These are phyloP conservation scores for cat (Felis catus) DNA, from an alignment of 2,113 vertebrate species.

Conservation along the genomic window DNA sequence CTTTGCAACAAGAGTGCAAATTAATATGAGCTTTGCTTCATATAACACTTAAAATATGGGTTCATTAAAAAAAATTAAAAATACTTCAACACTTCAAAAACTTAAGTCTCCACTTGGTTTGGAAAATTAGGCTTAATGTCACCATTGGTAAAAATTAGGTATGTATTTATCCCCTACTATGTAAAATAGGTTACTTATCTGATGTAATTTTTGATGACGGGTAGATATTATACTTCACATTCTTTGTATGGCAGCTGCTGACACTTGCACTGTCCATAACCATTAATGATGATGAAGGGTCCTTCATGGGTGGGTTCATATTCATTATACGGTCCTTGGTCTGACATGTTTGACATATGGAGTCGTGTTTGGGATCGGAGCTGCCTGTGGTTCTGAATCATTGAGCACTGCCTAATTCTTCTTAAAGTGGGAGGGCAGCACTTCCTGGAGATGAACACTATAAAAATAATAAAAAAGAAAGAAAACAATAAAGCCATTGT, in stretches of 20 bases:
- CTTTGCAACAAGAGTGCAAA: constrained; percentile 86
- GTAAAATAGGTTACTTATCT: constrained; percentile 90
- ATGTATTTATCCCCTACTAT: constrained; percentile 85
- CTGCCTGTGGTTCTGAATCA: constrained; percentile 98
- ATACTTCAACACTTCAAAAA: constrained; percentile 87
- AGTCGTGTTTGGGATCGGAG: constrained; percentile 98
- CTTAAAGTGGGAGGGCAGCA: constrained; percentile 98
- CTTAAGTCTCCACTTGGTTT: constrained; percentile 86
- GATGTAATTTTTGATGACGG: constrained; percentile 79
- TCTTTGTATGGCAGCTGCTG: constrained; percentile 99
- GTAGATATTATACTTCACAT: constrained; percentile 97
- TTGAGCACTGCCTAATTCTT: constrained; percentile 97
- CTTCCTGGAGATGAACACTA: constrained; percentile 99
- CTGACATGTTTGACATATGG: constrained; percentile 97
- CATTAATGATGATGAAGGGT: constrained; percentile 98
- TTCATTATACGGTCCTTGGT: constrained; percentile 98
- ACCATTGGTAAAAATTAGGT: constrained; percentile 88
- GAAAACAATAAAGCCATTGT: constrained; percentile 99
- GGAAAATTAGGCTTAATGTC: constrained; percentile 89
- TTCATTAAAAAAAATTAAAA: constrained; percentile 86
- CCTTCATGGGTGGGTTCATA: constrained; percentile 98
- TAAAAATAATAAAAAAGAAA: constrained; percentile 99
- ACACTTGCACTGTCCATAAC: constrained; percentile 99
- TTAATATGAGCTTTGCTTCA: constrained; percentile 85
- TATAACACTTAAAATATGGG: constrained; percentile 87